Evolutionary conservation across 1,140 invertebrate genomes (phyloP).

Genomic region (Drosophila willistoni): DNA sequence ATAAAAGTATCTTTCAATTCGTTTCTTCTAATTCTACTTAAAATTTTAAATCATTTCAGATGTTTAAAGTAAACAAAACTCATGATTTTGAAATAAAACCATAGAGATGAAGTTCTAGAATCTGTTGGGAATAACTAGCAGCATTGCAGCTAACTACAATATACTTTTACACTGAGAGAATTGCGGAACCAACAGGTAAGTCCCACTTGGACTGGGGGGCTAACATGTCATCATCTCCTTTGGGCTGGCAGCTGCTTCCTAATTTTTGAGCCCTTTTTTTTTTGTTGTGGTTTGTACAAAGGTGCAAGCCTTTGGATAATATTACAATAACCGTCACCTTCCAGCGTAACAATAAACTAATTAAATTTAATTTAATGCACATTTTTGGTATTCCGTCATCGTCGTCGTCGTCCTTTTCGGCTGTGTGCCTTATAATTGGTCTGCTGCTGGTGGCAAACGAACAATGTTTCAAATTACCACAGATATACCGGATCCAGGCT

Average conservation of each 20-base stretch:
- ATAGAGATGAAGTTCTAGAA: constrained; percentile 12
- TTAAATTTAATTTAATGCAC: constrained; percentile 81
- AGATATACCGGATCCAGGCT: background rate
- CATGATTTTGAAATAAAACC: constrained; percentile 13
- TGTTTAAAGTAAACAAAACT: constrained; percentile 14
- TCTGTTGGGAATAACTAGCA: constrained; percentile 12
- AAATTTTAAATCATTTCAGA: constrained; percentile 27
- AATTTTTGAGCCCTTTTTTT: background rate
- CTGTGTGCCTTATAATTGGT: constrained; percentile 59
- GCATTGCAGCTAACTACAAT: constrained; percentile 48
- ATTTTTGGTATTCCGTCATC: constrained; percentile 68
- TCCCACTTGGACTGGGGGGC: background rate
- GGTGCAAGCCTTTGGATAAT: constrained; percentile 2
- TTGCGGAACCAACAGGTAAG: constrained; percentile 80
- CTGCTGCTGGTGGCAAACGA: constrained; percentile 39
- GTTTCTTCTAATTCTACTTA: no score
- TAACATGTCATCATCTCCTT: background rate
- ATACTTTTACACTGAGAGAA: constrained; percentile 71
- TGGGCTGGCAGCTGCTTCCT: background rate
- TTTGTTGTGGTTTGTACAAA: background rate
- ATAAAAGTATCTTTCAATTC: no score
- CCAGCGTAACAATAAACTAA: constrained; percentile 44
- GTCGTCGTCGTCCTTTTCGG: constrained; percentile 13
- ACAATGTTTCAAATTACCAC: constrained; percentile 60
- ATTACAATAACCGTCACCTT: constrained; percentile 18